Conservation (phyloP, 2,113 vertebrate genomes). For the Oceanites oceanicus region DNA sequence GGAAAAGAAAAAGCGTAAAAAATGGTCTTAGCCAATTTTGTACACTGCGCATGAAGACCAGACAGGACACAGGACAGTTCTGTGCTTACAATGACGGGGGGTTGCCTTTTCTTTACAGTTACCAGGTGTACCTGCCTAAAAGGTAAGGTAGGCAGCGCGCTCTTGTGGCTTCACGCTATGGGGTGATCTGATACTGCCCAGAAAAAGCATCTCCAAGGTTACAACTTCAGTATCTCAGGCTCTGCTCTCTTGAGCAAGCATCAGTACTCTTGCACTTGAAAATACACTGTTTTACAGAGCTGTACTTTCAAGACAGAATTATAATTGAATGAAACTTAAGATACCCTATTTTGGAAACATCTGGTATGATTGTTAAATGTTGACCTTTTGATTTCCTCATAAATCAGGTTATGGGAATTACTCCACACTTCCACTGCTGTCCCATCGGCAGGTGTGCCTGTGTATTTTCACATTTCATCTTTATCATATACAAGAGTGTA, state of each 20-base stretch:
- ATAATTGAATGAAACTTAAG: background rate
- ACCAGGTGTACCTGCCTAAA: background rate
- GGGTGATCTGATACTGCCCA: background rate
- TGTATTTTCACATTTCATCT: background rate
- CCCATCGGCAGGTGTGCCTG: background rate
- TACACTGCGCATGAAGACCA: accelerated
- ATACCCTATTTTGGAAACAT: background rate
- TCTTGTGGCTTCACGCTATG: accelerated
- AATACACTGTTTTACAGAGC: background rate
- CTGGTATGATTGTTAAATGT: background rate
- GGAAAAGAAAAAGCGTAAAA: background rate
- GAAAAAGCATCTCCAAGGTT: background rate
- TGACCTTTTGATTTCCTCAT: background rate
- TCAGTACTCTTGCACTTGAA: background rate
- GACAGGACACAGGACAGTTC: background rate
- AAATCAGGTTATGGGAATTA: background rate
- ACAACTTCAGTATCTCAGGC: background rate
- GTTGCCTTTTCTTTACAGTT: background rate
- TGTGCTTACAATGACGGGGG: background rate
- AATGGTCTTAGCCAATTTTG: background rate
- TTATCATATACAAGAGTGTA: background rate
- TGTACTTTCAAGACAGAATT: background rate
- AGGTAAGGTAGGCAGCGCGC: background rate
- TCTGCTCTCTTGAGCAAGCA: background rate
- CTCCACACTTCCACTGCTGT: background rate